Conservation (phyloP, 2,888 invertebrate genomes). For the Athalia cordata region DNA sequence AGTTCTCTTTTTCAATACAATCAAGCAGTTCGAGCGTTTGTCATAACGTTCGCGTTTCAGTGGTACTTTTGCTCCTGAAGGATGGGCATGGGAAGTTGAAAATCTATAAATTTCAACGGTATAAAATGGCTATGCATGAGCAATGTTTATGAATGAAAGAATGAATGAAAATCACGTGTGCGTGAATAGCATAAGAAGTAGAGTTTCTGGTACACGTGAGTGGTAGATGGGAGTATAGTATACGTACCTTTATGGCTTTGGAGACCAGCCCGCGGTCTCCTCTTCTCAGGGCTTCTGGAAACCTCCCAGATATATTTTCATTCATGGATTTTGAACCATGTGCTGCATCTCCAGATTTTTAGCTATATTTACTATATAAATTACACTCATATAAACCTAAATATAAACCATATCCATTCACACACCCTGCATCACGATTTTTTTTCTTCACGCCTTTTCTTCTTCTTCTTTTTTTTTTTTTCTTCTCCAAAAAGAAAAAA, state of each 20-base stretch:
- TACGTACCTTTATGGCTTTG: constrained; percentile 70
- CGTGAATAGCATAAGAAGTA: constrained; percentile 39
- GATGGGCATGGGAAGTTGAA: too few relatives aligned
- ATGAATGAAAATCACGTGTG: constrained; percentile 58
- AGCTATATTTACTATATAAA: too few relatives aligned
- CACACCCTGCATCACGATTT: constrained; percentile 8
- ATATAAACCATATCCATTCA: background rate
- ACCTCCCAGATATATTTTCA: constrained; percentile 68
- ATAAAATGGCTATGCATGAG: too few relatives aligned
- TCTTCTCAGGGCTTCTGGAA: constrained; percentile 68
- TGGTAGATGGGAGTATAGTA: constrained; percentile 50
- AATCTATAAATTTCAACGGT: too few relatives aligned
- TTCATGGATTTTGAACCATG: constrained; percentile 68
- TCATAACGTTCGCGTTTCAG: background rate
- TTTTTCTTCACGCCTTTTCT: too few relatives aligned
- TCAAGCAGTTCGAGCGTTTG: background rate
- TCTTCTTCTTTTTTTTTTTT: too few relatives aligned
- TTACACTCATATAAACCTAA: constrained; percentile 1
- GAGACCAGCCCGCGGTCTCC: constrained; percentile 64
- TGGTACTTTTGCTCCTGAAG: background rate
- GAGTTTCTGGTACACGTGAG: constrained; percentile 50
- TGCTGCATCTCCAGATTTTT: constrained; percentile 58
- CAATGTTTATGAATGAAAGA: constrained; percentile 64
- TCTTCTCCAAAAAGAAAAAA: too few relatives aligned
- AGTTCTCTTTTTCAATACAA: too few relatives aligned